Evolutionary conservation across 1,140 invertebrate species (phyloP).

Genomic region (Drosophila sp.): DNA sequence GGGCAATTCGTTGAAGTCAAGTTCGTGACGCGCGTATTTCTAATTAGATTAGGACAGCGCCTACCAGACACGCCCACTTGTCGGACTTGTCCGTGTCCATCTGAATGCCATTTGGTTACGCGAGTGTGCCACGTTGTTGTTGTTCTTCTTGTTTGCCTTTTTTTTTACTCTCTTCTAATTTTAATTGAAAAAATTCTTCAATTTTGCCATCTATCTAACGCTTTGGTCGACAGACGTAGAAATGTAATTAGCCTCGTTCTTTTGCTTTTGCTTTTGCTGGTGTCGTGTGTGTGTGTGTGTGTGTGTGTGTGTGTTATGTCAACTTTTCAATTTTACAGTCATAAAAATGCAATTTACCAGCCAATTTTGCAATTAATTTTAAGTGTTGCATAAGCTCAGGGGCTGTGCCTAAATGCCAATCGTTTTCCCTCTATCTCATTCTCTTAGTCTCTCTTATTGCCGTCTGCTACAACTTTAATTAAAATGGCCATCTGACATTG

Average conservation of each 20-base stretch:
- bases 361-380: conserved; percentile 75
- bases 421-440: conserved; percentile 11
- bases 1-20: conserved; percentile 54
- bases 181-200: conserved; percentile 83
- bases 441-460: background rate
- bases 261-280: background rate
- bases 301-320: conserved; percentile 60
- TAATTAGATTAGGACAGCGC: conserved; percentile 70
- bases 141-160: conserved; percentile 26
- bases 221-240: conserved; percentile 59
- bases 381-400: conserved; percentile 68
- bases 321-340: conserved; percentile 80
- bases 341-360: conserved; percentile 76
- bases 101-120: conserved; percentile 69
- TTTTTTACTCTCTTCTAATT: conserved; percentile 57
- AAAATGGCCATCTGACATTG: conserved; percentile 40
- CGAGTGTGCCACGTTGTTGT: conserved; percentile 6
- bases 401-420: conserved; percentile 58
- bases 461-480: conserved; percentile 60
- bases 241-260: conserved; percentile 71
- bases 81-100: conserved; percentile 39
- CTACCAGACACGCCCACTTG: conserved; percentile 33
- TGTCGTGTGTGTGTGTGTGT: conserved; percentile 4
- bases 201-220: conserved; percentile 75
- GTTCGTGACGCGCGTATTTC: conserved; percentile 80